phyloP scores from a whole-genome alignment of 2,888 invertebrate genomes.

The Mesorhabditis spiculigera region DNA sequence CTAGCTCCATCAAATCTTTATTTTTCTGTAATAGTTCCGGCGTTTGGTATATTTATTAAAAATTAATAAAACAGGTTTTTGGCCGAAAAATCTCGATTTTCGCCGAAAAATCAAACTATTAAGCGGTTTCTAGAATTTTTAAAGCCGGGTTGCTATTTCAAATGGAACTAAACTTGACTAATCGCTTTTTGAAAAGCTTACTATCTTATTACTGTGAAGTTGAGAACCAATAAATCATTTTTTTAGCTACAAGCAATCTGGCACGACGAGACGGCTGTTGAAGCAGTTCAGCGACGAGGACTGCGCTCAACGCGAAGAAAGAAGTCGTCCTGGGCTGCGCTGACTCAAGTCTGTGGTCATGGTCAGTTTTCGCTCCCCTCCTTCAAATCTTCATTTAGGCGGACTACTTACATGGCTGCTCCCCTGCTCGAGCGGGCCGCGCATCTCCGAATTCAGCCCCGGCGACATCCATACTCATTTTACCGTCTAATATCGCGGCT shows the following conservation, averaged over 20 bases:
- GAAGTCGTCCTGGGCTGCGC: constrained; percentile 64
- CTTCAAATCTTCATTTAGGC: not conserved
- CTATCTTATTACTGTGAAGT: not conserved
- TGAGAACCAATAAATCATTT: not conserved
- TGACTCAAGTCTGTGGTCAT: constrained; percentile 76
- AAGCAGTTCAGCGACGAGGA: constrained; percentile 67
- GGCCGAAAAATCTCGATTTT: no score
- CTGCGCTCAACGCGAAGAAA: constrained; percentile 64
- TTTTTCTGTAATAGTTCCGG: constrained; percentile 5
- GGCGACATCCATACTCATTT: not conserved
- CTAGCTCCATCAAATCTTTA: constrained; percentile 1
- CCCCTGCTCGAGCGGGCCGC: not conserved
- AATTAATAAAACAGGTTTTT: no score
- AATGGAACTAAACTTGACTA: no score
- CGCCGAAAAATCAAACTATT: no score
- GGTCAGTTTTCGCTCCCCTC: constrained; percentile 57
- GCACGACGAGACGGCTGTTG: constrained; percentile 79
- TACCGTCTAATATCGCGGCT: not conserved
- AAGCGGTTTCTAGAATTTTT: no score
- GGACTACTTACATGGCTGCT: constrained; percentile 2
- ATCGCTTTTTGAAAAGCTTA: no score
- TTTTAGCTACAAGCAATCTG: constrained; percentile 77
- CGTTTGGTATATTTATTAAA: no score
- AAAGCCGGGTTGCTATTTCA: no score
- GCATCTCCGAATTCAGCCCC: not conserved